phyloP scores from a whole-genome alignment of 2,797 vertebrate genomes.

The Helostoma temminkii region DNA sequence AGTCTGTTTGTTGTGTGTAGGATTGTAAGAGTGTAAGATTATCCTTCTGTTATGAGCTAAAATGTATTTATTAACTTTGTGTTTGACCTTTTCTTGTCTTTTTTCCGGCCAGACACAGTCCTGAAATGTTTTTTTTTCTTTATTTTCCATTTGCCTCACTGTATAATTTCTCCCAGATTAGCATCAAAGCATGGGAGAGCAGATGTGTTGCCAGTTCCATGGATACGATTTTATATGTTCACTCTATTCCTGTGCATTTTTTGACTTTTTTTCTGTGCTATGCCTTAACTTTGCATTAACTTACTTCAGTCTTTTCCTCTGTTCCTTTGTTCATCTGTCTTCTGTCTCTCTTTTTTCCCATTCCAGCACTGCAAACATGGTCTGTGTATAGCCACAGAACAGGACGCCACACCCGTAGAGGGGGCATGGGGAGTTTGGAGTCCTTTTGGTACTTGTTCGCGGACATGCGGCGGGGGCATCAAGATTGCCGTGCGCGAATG shows the following conservation, averaged over 20 bases:
- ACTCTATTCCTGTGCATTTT: conserved; percentile 16
- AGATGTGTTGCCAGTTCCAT: conserved; percentile 65
- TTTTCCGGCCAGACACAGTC: conserved; percentile 36
- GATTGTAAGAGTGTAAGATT: conserved; percentile 49
- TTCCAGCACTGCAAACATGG: conserved; percentile 96
- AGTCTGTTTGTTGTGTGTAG: conserved; percentile 46
- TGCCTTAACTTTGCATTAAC: background rate
- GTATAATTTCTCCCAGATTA: conserved; percentile 73
- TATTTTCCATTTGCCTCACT: conserved; percentile 49
- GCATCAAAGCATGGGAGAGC: conserved; percentile 62
- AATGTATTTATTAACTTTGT: conserved; percentile 60
- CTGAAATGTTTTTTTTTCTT: conserved; percentile 40
- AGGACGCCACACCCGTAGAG: conserved; percentile 85
- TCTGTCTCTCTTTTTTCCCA: background rate
- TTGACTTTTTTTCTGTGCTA: background rate
- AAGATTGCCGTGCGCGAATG: conserved; percentile 94
- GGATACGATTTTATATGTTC: conserved; percentile 44
- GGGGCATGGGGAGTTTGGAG: conserved; percentile 98
- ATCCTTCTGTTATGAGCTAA: conserved; percentile 56
- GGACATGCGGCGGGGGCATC: conserved; percentile 96
- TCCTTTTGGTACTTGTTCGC: conserved; percentile 95
- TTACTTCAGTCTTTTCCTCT: conserved; percentile 6
- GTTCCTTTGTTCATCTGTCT: conserved; percentile 2
- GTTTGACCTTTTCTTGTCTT: conserved; percentile 51
- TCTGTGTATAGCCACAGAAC: conserved; percentile 92